Percentiles rank a stretch among this genome's conserved stretches.
Conservation (phyloP, 2,888 invertebrate genomes). For the Apamea sordens region DNA sequence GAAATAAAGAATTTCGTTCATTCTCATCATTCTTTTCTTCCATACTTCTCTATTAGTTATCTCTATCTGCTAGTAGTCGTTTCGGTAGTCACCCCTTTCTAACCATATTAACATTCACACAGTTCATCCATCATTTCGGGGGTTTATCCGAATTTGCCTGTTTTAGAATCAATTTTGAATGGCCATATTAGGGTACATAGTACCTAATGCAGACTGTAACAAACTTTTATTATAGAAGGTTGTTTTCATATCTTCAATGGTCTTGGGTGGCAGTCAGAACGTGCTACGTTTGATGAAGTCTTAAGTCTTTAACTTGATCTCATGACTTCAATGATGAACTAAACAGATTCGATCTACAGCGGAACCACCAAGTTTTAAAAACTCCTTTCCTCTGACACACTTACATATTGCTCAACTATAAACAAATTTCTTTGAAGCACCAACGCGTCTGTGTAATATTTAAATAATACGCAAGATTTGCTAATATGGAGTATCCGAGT, state of each 20-base stretch:
- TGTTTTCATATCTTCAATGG: not conserved
- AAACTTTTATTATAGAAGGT: not conserved
- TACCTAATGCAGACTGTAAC: not conserved
- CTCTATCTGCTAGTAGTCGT: too few relatives aligned
- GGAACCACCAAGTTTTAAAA: not conserved
- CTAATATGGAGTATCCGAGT: constrained; percentile 21
- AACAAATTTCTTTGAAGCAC: not conserved
- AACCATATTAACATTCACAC: too few relatives aligned
- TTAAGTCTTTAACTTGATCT: not conserved
- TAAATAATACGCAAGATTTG: constrained; percentile 20
- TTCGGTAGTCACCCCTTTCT: too few relatives aligned
- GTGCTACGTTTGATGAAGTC: too few relatives aligned
- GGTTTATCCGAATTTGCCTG: too few relatives aligned
- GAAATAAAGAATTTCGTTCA: not conserved
- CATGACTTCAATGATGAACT: not conserved
- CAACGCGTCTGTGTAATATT: constrained; percentile 12
- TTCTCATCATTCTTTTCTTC: too few relatives aligned
- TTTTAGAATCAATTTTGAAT: too few relatives aligned
- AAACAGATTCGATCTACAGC: not conserved
- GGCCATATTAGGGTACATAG: too few relatives aligned
- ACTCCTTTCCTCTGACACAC: not conserved
- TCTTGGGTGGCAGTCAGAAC: not conserved
- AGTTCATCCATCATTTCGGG: too few relatives aligned
- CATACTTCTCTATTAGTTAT: too few relatives aligned
- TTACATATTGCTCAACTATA: not conserved